Evolutionary conservation across 1,140 invertebrate species (phyloP), one percentile per base, ranked within the genome.

Genomic region (Thalassaphorura encarpata): DNA sequence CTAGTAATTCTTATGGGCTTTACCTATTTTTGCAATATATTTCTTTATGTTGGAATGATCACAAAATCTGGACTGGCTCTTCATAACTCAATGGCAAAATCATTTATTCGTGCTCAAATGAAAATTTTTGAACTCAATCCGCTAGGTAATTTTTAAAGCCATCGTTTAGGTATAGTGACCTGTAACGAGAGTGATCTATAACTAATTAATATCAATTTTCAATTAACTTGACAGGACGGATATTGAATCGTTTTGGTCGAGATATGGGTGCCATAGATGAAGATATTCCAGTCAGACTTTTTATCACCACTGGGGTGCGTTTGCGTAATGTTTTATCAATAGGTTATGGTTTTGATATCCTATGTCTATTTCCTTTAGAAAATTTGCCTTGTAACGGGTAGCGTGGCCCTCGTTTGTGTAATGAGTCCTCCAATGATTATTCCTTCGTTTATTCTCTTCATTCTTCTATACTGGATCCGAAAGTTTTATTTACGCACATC

Each of bases 41-140:
- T n/a, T n/a, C n/a, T n/a, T n/a, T n/a, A n/a, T n/a, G n/a, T n/a
- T n/a, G n/a, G n/a, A n/a, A n/a, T n/a, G n/a, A n/a, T n/a, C n/a
- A n/a, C n/a, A n/a, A n/a, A n/a, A n/a, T n/a, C n/a, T n/a, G n/a
- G n/a, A n/a, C n/a, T n/a, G n/a, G n/a, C n/a, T n/a, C n/a, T n/a
- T n/a, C n/a, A n/a, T n/a, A n/a, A n/a, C n/a, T n/a, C n/a, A n/a
- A n/a, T n/a, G n/a, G n/a, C n/a, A n/a, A n/a, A n/a, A n/a, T n/a
- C n/a, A n/a, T n/a, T 90, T 26, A 79, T 86, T 0, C 75, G 79
- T 1, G 80, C 84, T 0, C 80, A 83, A 0, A 88, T 90, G 81
- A 73, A 78, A 1, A 91, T 91, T 72, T 92, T 90, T 70, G 84
- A 88, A 67, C 76, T 76, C 6, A 91, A 87, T 70, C 84, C 85